These are phyloP conservation scores for Microcaecilia unicolor DNA, from an alignment of 2,797 vertebrate species.

Conservation along the genomic window DNA sequence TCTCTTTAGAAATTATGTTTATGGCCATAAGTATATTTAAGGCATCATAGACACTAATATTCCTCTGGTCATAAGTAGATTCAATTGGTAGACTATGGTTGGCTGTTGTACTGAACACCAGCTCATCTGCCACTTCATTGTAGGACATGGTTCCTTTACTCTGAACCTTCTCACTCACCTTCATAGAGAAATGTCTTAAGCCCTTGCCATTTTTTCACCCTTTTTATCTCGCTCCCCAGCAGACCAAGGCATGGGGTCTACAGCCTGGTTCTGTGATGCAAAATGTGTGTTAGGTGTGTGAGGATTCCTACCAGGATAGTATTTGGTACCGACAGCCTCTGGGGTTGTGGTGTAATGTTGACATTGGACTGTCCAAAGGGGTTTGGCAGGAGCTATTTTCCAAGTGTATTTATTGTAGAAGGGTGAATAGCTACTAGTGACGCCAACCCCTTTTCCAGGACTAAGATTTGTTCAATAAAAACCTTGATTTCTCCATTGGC, in stretches of 20 bases:
- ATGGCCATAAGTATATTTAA: conserved; percentile 98
- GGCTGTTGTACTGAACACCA: conserved; percentile 93
- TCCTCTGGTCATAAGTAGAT: conserved; percentile 97
- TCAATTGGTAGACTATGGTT: conserved; percentile 94
- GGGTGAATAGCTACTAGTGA: conserved; percentile 93
- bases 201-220: conserved; percentile 98
- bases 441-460: too few species aligned
- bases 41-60: conserved; percentile 96
- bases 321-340: conserved; percentile 83
- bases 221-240: conserved; percentile 97
- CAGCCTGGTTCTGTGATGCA: conserved; percentile 86
- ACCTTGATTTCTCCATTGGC: too few species aligned
- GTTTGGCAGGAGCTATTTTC: conserved; percentile 97
- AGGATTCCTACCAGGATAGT: conserved; percentile 89
- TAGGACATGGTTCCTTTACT: conserved; percentile 96
- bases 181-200: conserved; percentile 97
- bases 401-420: conserved; percentile 68
- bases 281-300: conserved; percentile 94
- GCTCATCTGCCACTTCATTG: conserved; percentile 95
- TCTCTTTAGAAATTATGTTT: conserved; percentile 99
- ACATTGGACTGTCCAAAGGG: conserved; percentile 95
- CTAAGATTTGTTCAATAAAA: too few species aligned
- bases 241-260: conserved; percentile 95
- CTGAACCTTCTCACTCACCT: conserved; percentile 98
- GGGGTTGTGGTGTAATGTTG: conserved; percentile 90